Base-by-base conservation (phyloP, 2,113 vertebrate genomes). In the Setophaga kirtlandii region DNA sequence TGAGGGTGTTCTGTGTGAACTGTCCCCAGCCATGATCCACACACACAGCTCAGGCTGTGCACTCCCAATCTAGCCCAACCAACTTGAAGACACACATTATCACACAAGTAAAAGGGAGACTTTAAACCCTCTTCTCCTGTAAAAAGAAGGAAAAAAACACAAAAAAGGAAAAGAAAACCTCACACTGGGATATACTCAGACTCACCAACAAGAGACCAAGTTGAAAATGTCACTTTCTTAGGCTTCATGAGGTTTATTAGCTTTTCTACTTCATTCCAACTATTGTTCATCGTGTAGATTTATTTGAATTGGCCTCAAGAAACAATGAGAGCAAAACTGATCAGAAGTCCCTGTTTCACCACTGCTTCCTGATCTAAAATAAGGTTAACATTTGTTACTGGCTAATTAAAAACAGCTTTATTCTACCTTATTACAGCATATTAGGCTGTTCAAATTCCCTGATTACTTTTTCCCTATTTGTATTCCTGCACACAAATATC, bases 11-110 rank as follows among this genome's bases (percentile, higher is more conserved):
- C 35, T n/a, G 1, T 7, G 19, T 59, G 37, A 64, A 44, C 31
- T 68, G 25, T 4, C 28, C 53, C 22, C 46, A 37, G 16, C 27
- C 27, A 5, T 5, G 20, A 55, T 12, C 28, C 27, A 52, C 20
- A 14, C 1, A 6, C 5, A 25, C 19, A 11, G 46, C 25, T 79
- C 67, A 70, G 10, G 58, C 35, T 21, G 0, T 1, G 4, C 17
- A 27, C 19, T 73, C 25, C 63, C n/a, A 59, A 15, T 49, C 23
- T 46, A 13, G 10, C 12, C 17, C 53, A 39, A 28, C 31, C 59
- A 39, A 55, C 37, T 13, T 47, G 6, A 46, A 7, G 37, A 39
- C 37, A 77, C 2, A 15, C 11, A 19, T 31, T 71, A 81, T 5
- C 70, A 69, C 16, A 11, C 13, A 53, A 77, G 20, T 39, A 63